A percentile compares a stretch with the other conserved stretches of the same genome.
Evolutionary conservation across 2,113 vertebrate genomes (phyloP).

Genomic region (Neomonachus schauinslandi): DNA sequence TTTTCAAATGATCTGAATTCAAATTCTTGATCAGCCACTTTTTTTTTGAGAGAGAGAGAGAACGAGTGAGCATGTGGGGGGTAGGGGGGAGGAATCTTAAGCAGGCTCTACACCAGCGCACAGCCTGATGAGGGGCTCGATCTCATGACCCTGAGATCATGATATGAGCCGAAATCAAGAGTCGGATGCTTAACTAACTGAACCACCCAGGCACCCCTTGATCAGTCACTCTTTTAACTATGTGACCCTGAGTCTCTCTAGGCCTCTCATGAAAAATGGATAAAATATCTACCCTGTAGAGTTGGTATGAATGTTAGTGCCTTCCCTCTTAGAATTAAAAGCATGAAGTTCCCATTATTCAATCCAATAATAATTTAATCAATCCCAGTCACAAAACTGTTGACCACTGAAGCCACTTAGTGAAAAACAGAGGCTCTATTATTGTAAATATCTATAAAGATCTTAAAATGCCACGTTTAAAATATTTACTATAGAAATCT

Average conservation of each 20-base stretch:
- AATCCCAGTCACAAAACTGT: not conserved
- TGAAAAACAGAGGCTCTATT: not conserved
- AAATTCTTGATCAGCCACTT: conserved; percentile 8
- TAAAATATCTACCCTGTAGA: not conserved
- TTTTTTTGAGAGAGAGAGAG: not conserved
- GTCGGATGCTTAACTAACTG: not conserved
- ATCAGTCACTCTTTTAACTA: not conserved
- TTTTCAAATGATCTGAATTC: conserved; percentile 45
- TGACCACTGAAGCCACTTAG: not conserved
- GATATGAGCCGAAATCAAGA: not conserved
- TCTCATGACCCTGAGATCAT: not conserved
- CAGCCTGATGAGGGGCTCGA: not conserved
- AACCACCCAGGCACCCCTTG: not conserved
- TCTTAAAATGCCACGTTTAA: not conserved
- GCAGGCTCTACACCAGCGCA: not conserved
- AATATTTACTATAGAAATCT: conserved; percentile 31
- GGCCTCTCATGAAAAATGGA: not conserved
- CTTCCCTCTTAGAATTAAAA: not conserved
- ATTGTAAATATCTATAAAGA: not conserved
- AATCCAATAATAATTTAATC: not conserved
- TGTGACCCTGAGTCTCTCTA: not conserved
- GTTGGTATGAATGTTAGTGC: not conserved
- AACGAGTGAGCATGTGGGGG: not conserved
- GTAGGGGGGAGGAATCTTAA: not conserved
- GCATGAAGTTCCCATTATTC: not conserved